Evolutionary conservation across 2,888 invertebrate species (phyloP), one percentile per base, ranked within the genome.

Genomic region (Pogonocherus hispidulus): DNA sequence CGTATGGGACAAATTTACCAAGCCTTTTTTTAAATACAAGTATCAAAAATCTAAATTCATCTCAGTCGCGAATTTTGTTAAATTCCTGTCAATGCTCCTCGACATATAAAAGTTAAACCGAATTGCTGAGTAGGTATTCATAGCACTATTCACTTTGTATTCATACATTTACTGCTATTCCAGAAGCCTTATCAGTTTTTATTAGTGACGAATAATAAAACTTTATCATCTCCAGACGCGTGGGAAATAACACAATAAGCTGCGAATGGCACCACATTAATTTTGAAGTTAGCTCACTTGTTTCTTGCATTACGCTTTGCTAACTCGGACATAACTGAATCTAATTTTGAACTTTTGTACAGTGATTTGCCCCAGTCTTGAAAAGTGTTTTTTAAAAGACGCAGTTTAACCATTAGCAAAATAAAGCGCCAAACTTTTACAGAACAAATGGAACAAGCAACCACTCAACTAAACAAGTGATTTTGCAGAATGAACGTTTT

Each of bases 351-450:
- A 65, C 56, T 65, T 65, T 47, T 57, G 51, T 47, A 52, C 52
- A 55, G 55, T 52, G 52, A 51, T 63, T 63, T 63, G 51, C 63
- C 52, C 52, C 63, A 23, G 37, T 60, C 49, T 51, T 3, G 52
- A 11, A 52, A 54, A 41, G 22, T 35, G 41, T 64, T 55, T 52
- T 64, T 64, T 46, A 55, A 55, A 44, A 44, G 64, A 55, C 23
- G 46, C 68, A 60, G 64, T 59, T 69, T 66, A 69, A 69, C 69
- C 69, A 69, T 73, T 73, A 71, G 69, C 67, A 69, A 73, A 73
- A 73, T 71, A 73, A 73, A 71, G 68, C 63, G 67, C 63, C 54
- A 44, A 73, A 73, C 69, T 73, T 73, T 73, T 67, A 47, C 68
- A 37, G 63, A 63, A 69, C 69, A 69, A 72, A 72, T 64, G 52